Evolutionary conservation across 2,113 vertebrate species (phyloP).

Genomic region (Eptatretus burgeri): DNA sequence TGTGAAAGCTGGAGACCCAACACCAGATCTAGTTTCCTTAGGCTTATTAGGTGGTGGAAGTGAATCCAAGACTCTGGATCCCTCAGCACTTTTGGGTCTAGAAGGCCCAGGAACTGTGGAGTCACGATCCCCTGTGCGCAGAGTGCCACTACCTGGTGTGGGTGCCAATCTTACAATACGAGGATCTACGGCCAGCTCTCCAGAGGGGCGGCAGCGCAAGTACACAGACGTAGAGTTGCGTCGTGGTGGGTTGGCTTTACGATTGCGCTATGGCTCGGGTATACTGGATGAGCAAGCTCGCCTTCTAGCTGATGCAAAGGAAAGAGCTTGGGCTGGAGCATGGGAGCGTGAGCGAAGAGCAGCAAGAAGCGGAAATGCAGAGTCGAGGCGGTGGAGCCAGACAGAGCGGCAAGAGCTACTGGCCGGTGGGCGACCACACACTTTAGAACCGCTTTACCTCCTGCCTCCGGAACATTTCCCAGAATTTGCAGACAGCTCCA

Average conservation of each 20-base stretch:
- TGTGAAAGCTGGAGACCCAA: background rate
- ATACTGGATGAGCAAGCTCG: background rate
- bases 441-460: slow-evolving; percentile 75
- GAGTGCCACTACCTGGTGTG: background rate
- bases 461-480: slow-evolving; percentile 86
- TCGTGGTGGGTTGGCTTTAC: background rate
- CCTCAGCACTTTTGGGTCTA: background rate
- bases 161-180: background rate
- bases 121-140: background rate
- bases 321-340: slow-evolving; percentile 42
- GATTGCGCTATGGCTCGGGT: background rate
- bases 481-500: slow-evolving; percentile 76
- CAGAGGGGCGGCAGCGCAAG: background rate
- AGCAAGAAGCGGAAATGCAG: slow-evolving; percentile 47
- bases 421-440: slow-evolving; percentile 48
- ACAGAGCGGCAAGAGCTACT: slow-evolving; percentile 74
- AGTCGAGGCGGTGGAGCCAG: slow-evolving; percentile 58
- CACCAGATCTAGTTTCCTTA: background rate
- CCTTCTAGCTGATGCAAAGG: slow-evolving; percentile 19
- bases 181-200: background rate
- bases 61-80: background rate
- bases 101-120: background rate
- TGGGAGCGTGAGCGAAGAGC: slow-evolving; percentile 67
- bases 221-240: background rate
- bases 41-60: background rate